Percentiles rank a stretch among this genome's conserved stretches.
These are phyloP conservation scores for Zaprionus bogoriensis DNA, from an alignment of 2,888 invertebrate genomes.

Conservation along the genomic window DNA sequence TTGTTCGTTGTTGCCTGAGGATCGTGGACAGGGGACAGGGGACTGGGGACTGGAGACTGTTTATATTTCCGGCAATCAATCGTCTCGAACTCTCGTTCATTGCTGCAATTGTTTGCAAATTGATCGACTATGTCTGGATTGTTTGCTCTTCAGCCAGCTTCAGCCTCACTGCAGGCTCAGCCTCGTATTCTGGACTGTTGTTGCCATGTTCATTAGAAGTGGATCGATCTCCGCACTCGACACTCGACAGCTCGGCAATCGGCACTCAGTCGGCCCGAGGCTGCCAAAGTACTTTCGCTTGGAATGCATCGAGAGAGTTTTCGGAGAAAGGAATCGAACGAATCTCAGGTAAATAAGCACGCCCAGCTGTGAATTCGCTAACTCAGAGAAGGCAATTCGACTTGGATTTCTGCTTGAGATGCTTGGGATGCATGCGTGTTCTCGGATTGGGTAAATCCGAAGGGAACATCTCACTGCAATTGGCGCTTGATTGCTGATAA, in stretches of 20 bases:
- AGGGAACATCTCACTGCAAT: conserved; percentile 31
- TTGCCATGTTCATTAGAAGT: conserved; percentile 49
- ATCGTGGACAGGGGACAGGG: too few species aligned
- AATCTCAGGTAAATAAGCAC: conserved; percentile 23
- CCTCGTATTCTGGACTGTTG: conserved; percentile 23
- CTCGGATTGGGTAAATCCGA: conserved; percentile 7
- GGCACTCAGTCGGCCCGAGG: background rate
- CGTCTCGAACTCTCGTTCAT: conserved; percentile 56
- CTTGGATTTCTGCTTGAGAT: conserved; percentile 23
- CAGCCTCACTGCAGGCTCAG: conserved; percentile 23
- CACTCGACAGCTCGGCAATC: conserved; percentile 8
- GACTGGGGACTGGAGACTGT: conserved; percentile 49
- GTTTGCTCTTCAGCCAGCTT: conserved; percentile 33
- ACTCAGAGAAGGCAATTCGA: conserved; percentile 8
- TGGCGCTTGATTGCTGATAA: conserved; percentile 59
- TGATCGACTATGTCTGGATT: conserved; percentile 38
- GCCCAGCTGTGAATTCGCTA: conserved; percentile 14
- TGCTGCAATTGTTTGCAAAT: conserved; percentile 64
- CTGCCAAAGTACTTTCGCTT: conserved; percentile 57
- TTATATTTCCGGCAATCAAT: conserved; percentile 76
- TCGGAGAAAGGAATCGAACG: conserved; percentile 54
- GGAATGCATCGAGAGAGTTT: conserved; percentile 44
- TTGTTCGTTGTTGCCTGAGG: background rate
- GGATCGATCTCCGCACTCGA: conserved; percentile 14
- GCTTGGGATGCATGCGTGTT: conserved; percentile 23